These are phyloP conservation scores for Heliornis fulica DNA, from an alignment of 2,113 vertebrate genomes.

Conservation along the genomic window DNA sequence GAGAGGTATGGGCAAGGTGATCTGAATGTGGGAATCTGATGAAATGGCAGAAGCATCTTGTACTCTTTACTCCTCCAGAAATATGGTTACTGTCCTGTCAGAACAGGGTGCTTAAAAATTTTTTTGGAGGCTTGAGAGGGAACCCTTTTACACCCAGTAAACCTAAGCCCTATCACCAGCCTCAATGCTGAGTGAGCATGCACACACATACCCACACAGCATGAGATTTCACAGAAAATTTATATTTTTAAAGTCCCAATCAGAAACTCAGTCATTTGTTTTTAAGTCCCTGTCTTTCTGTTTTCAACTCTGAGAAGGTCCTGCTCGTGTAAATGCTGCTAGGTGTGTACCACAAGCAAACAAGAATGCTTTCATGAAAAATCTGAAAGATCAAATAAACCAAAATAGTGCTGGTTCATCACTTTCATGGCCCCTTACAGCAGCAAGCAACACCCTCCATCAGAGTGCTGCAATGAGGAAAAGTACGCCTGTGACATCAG, in stretches of 20 bases:
- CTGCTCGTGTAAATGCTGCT: neutral
- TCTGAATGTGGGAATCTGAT: neutral
- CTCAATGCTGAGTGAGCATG: neutral
- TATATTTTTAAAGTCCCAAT: neutral
- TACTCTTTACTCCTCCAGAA: neutral
- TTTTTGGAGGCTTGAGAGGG: neutral
- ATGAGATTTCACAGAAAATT: neutral
- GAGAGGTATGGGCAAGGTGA: neutral
- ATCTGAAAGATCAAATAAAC: neutral
- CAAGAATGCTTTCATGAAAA: neutral
- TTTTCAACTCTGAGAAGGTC: neutral
- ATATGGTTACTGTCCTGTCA: too few species aligned
- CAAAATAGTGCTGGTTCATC: neutral
- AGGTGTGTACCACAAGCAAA: neutral
- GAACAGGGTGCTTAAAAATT: neutral
- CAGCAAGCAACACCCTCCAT: neutral
- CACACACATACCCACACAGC: too few species aligned
- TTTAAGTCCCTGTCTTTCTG: neutral
- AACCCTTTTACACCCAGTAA: neutral
- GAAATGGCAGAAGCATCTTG: neutral
- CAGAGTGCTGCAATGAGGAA: neutral
- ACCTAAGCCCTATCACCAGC: neutral
- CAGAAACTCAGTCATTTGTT: neutral
- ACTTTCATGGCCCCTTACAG: neutral
- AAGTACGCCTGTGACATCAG: fast-evolving